Evolutionary conservation across 2,797 vertebrate species (phyloP).

Genomic region (Leptatherina wallacei): DNA sequence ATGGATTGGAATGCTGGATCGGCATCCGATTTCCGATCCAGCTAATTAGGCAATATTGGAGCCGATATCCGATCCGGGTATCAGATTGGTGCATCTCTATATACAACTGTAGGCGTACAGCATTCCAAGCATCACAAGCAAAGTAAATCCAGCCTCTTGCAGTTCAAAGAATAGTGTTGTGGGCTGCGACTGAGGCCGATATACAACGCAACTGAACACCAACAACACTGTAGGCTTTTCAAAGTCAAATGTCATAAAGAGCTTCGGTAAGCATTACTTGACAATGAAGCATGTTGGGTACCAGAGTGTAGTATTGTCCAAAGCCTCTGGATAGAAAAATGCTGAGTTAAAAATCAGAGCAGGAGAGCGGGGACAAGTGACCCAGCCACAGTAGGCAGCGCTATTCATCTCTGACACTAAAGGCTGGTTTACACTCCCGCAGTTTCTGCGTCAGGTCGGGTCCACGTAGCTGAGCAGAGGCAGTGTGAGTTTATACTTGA

Average conservation of each 20-base stretch:
- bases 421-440: too few species aligned
- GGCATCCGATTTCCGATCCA: too few species aligned
- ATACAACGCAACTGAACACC: slow-evolving; percentile 6
- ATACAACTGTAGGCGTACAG: background rate
- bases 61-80: too few species aligned
- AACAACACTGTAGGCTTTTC: slow-evolving; percentile 30
- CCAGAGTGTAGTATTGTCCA: slow-evolving; percentile 55
- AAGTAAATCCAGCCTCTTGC: too few species aligned
- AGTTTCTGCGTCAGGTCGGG: too few species aligned
- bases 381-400: slow-evolving; percentile 29
- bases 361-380: slow-evolving; percentile 25
- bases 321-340: slow-evolving; percentile 68
- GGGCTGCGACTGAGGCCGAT: slow-evolving; percentile 9
- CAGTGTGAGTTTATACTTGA: too few species aligned
- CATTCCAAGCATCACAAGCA: too few species aligned
- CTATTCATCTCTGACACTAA: slow-evolving; percentile 57
- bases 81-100: too few species aligned
- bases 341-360: slow-evolving; percentile 59
- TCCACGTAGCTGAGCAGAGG: too few species aligned
- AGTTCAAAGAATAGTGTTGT: background rate
- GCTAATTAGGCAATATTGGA: too few species aligned
- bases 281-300: slow-evolving; percentile 64
- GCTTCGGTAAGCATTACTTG: slow-evolving; percentile 59
- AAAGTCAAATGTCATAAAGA: slow-evolving; percentile 57
- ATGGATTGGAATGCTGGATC: too few species aligned